Conservation (phyloP, 2,797 vertebrate species). For the Acridotheres tristis region DNA sequence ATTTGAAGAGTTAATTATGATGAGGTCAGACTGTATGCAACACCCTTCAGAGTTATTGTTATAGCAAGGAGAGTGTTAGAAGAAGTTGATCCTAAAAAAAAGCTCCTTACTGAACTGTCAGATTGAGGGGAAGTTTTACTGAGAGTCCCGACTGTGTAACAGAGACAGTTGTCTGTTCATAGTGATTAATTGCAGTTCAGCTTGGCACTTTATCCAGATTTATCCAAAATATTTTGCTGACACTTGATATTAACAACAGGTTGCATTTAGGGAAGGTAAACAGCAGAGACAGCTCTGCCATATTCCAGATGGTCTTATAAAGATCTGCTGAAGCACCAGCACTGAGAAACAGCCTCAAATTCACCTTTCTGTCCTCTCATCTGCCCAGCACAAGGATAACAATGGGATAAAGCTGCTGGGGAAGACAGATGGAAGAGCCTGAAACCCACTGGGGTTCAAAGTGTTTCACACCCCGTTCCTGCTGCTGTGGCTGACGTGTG, state of each 20-base stretch:
- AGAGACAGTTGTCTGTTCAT: not conserved
- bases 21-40: not conserved
- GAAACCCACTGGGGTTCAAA: not conserved
- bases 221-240: conserved; percentile 2
- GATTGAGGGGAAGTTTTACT: not conserved
- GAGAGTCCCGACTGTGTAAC: not conserved
- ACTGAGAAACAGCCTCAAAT: not conserved
- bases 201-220: not conserved
- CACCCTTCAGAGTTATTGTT: not conserved
- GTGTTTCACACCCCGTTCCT: not conserved
- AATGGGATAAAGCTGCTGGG: not conserved
- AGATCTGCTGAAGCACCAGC: not conserved
- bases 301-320: not conserved
- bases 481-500: rapidly evolving
- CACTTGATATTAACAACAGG: not conserved
- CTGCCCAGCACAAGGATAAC: not conserved
- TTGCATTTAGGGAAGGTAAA: not conserved
- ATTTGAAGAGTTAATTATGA: not conserved
- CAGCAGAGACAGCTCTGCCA: not conserved
- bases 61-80: not conserved
- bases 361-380: not conserved
- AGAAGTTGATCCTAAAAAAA: not conserved
- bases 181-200: not conserved
- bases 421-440: not conserved
- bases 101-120: not conserved